A percentile compares a stretch with the other conserved stretches of the same genome.
These are phyloP conservation scores for Hirtodrosophila trivittata DNA, from an alignment of 2,888 invertebrate species.

Conservation along the genomic window DNA sequence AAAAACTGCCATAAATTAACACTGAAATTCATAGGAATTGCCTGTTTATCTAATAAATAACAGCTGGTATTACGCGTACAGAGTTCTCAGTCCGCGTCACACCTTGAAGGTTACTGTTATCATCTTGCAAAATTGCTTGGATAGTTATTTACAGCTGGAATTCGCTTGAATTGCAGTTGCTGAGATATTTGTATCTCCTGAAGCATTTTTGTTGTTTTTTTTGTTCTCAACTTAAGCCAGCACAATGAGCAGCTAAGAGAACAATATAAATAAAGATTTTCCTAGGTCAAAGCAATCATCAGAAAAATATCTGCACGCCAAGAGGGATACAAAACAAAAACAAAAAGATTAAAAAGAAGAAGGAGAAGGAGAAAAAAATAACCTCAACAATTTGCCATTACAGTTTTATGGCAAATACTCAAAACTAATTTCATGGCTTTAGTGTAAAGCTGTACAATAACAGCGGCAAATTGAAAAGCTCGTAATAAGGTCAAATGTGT, in stretches of 20 bases:
- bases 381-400: conserved; percentile 51
- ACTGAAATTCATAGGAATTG: no score
- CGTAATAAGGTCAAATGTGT: conserved; percentile 72
- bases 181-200: background rate
- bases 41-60: no score
- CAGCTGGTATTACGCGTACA: no score
- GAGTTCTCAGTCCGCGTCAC: no score
- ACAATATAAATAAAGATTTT: conserved; percentile 29
- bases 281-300: conserved; percentile 55
- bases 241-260: conserved; percentile 9
- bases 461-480: conserved; percentile 46
- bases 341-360: no score
- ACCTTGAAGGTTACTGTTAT: no score
- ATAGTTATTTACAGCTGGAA: conserved; percentile 19
- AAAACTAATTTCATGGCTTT: conserved; percentile 71
- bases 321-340: conserved; percentile 9
- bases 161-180: conserved; percentile 9
- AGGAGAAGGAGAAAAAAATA: conserved; percentile 23
- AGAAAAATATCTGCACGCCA: conserved; percentile 37
- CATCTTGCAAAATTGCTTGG: conserved; percentile 26
- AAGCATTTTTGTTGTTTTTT: conserved; percentile 4
- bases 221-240: conserved; percentile 14
- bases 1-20: no score
- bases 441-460: conserved; percentile 39
- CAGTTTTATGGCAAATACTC: conserved; percentile 49